A percentile compares a stretch with the other conserved stretches of the same genome.
Conservation (phyloP, 2,113 vertebrate species). For the Stegastes partitus region DNA sequence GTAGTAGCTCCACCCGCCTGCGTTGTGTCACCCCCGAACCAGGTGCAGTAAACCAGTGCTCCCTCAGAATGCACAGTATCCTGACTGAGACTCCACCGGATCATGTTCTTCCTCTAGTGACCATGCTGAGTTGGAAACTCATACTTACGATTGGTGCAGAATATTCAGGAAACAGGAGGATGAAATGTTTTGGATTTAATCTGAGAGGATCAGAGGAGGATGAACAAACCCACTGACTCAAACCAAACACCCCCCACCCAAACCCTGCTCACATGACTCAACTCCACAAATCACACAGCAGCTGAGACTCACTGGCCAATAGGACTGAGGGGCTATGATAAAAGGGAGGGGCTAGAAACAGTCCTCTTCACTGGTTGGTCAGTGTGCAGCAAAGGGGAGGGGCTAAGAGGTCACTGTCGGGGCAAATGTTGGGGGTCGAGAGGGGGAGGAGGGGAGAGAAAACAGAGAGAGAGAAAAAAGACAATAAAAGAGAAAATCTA, state of each 20-base stretch:
- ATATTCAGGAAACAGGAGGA: too few species aligned
- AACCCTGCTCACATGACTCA: background rate
- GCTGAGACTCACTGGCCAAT: constrained; percentile 77
- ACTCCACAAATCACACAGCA: constrained; percentile 22
- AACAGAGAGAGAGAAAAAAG: constrained; percentile 63
- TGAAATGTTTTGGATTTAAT: too few species aligned
- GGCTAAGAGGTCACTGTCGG: constrained; percentile 71
- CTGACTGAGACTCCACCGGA: background rate
- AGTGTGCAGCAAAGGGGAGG: constrained; percentile 77
- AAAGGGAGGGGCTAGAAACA: constrained; percentile 77
- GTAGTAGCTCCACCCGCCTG: too few species aligned
- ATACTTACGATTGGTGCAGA: too few species aligned
- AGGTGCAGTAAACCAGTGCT: constrained; percentile 1
- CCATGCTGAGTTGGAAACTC: too few species aligned
- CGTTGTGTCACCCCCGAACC: too few species aligned
- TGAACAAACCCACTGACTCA: too few species aligned
- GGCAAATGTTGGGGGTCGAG: constrained; percentile 64
- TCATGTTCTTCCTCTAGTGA: background rate
- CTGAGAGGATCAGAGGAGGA: too few species aligned
- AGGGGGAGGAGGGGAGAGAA: background rate
- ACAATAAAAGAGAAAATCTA: constrained; percentile 78
- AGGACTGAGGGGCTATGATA: constrained; percentile 76
- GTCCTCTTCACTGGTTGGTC: constrained; percentile 80
- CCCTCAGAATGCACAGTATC: background rate
- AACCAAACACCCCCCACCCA: too few species aligned